A percentile compares a stretch with the other conserved stretches of the same genome.
phyloP scores from a whole-genome alignment of 2,113 vertebrate species.

The Uria lomvia region DNA sequence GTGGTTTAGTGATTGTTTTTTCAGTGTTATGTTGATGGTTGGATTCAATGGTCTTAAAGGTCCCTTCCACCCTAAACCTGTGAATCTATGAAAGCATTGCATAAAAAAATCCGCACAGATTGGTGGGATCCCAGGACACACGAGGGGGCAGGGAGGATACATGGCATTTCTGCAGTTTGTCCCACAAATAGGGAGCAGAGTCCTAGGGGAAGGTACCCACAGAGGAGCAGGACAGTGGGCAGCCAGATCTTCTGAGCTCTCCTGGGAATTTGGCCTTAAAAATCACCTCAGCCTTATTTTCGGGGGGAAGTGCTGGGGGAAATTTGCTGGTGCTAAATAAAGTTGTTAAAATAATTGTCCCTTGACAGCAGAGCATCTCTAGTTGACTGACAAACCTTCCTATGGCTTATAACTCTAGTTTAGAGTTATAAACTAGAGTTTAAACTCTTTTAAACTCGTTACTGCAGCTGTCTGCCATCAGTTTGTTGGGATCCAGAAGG shows the following conservation, averaged over 20 bases:
- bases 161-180: not conserved
- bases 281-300: not conserved
- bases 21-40: not conserved
- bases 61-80: not conserved
- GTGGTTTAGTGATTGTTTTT: not conserved
- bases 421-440: not conserved
- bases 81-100: not conserved
- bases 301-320: not conserved
- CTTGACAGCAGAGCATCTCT: not conserved
- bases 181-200: not conserved
- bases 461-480: fast-evolving
- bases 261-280: not conserved
- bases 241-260: not conserved
- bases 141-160: not conserved
- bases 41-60: not conserved
- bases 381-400: not conserved
- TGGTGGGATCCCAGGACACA: fast-evolving
- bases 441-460: not conserved
- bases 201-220: not conserved
- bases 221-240: not conserved
- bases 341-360: not conserved
- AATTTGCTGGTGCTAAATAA: not conserved
- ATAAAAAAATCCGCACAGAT: not conserved
- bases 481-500: not conserved
- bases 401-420: not conserved